phyloP scores from a whole-genome alignment of 2,797 vertebrate species.

The Rhinatrema bivittatum region DNA sequence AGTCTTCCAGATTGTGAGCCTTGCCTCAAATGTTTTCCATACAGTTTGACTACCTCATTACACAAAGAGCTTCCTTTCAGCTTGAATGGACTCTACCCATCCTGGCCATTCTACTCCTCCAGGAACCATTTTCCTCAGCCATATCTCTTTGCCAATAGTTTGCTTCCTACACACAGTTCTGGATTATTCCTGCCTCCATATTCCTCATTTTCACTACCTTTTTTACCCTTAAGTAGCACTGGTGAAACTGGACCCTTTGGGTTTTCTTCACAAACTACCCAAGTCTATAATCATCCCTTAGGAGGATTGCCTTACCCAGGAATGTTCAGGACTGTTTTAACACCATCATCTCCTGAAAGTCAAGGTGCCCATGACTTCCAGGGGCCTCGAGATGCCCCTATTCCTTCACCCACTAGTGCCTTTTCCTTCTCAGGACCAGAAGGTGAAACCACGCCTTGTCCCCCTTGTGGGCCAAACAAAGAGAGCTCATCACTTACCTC shows the following conservation, averaged over 20 bases:
- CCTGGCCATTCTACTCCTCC: constrained; percentile 49
- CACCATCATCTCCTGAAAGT: constrained; percentile 27
- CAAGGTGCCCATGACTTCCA: too few relatives aligned
- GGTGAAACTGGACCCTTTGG: neutral
- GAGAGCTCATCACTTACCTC: constrained; percentile 48
- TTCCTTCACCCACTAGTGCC: neutral
- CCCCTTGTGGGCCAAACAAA: constrained; percentile 44
- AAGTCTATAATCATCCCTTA: constrained; percentile 31
- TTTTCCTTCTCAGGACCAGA: constrained; percentile 6
- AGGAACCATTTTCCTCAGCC: constrained; percentile 42
- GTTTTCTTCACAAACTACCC: constrained; percentile 17
- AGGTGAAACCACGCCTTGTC: constrained; percentile 50
- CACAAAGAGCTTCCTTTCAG: constrained; percentile 41
- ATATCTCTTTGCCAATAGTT: constrained; percentile 42
- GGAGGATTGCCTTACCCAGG: constrained; percentile 40
- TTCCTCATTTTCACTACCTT: constrained; percentile 36
- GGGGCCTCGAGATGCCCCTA: neutral
- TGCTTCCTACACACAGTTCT: constrained; percentile 34
- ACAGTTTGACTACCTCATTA: constrained; percentile 8
- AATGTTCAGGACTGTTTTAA: neutral
- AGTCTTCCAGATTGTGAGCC: constrained; percentile 1
- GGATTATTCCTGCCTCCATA: constrained; percentile 47
- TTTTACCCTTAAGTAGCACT: constrained; percentile 18
- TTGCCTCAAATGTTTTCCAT: constrained; percentile 8
- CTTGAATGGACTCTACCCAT: constrained; percentile 48